Percentiles rank a stretch among this genome's conserved stretches.
These are phyloP conservation scores for Dexiosoma caninum DNA, from an alignment of 2,888 invertebrate species.

Conservation along the genomic window DNA sequence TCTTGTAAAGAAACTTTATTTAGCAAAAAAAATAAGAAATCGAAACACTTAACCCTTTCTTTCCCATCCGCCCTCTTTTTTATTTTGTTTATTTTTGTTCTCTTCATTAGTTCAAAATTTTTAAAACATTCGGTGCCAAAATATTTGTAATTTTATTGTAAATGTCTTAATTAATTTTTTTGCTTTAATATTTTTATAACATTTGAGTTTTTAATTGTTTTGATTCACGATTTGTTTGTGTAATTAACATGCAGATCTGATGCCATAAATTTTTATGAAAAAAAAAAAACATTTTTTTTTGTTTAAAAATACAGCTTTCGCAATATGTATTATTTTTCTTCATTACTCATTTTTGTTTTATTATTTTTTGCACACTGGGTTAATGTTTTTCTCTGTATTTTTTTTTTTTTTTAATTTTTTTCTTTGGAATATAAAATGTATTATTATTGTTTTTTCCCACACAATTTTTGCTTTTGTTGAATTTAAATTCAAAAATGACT, in stretches of 20 bases:
- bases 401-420: background rate
- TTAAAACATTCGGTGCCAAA: background rate
- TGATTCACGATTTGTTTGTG: no score
- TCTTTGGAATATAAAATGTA: background rate
- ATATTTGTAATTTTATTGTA: background rate
- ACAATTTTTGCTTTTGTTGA: background rate
- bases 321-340: background rate
- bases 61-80: no score
- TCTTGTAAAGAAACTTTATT: background rate
- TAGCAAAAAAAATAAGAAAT: background rate
- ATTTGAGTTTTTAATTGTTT: background rate
- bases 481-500: background rate
- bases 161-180: background rate
- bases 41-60: background rate
- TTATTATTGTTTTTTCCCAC: background rate
- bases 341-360: background rate
- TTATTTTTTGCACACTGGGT: background rate
- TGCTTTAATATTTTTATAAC: background rate
- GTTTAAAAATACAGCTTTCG: background rate
- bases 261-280: background rate
- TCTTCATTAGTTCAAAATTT: background rate
- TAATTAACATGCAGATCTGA: background rate
- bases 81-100: background rate
- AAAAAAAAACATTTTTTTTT: no score
- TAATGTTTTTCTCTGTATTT: no score